Base-by-base conservation (phyloP, 2,797 vertebrate species). In the Sebastes variabilis region DNA sequence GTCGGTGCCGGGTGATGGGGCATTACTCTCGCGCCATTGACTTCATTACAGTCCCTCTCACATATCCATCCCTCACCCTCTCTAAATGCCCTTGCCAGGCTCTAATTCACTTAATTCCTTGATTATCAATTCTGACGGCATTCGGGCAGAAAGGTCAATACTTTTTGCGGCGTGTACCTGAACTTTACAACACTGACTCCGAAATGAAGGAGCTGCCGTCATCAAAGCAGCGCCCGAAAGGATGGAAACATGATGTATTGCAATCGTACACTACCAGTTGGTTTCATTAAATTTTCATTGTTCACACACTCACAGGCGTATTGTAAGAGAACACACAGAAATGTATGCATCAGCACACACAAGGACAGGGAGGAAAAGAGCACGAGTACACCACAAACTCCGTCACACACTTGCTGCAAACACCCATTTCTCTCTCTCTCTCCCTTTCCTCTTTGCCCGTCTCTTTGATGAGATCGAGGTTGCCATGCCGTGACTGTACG, bases 41-140 rank as follows among this genome's bases (percentile, higher is more conserved):
- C 94, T 94, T 94, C 90, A 94, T 95, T 94, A 94, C 92, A 87
- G 92, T 82, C 89, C 86, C 87, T 90, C 90, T 93, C 90, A 78
- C 92, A 91, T 90, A 91, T 91, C 90, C 92, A 93, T 93, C 85
- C 88, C 83, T 92, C 88, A 86, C 75, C 72, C 85, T 87, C 81
- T 89, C 83, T 87, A 90, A 92, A 93, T 83, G 89, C 89, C 85
- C 91, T 90, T 93, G 92, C 90, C 91, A 91, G 85, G 86, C 86
- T 85, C 87, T 94, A 93, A 95, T 95, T 94, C 93, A 92, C 89
- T 94, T 93, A 95, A 95, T 94, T 93, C 88, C 90, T 95, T 93
- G 92, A 94, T 94, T 94, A 94, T 94, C 88, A 90, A 93, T 95
- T 95, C 90, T 78, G 79, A 89, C 46, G 81, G 88, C 88, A 79